These are phyloP conservation scores for Isoperla grammatica DNA, from an alignment of 2,888 invertebrate genomes.

Conservation along the genomic window DNA sequence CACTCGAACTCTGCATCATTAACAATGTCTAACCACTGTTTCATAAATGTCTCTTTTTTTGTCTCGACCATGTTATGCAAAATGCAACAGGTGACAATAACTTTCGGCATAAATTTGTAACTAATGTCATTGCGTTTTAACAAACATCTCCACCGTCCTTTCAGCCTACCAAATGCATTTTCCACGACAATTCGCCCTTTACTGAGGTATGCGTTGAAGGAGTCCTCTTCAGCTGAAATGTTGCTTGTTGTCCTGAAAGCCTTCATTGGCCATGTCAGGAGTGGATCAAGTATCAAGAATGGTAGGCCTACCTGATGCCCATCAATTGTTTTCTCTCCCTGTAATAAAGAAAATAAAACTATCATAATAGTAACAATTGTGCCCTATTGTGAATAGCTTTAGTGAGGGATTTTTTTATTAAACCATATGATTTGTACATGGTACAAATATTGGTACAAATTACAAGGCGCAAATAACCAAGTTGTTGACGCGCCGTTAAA, in stretches of 20 bases:
- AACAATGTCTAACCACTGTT: no score
- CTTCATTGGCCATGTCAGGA: slow-evolving; percentile 34
- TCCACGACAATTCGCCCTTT: slow-evolving; percentile 32
- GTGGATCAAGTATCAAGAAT: slow-evolving; percentile 32
- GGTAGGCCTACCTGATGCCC: slow-evolving; percentile 28
- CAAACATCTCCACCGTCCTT: slow-evolving; percentile 34
- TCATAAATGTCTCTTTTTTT: slow-evolving; percentile 26
- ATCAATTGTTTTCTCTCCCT: slow-evolving; percentile 14
- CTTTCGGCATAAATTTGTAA: slow-evolving; percentile 31
- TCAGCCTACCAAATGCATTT: slow-evolving; percentile 36
- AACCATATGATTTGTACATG: no score
- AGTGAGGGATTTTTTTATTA: no score
- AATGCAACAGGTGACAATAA: slow-evolving; percentile 34
- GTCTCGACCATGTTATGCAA: slow-evolving; percentile 33
- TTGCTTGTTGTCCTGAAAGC: slow-evolving; percentile 25
- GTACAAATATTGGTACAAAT: no score
- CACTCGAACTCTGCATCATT: no score
- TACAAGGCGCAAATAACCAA: no score
- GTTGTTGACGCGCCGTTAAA: no score
- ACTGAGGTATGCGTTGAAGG: slow-evolving; percentile 32
- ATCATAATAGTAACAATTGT: no score
- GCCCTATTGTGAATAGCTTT: no score
- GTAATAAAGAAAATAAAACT: neutral
- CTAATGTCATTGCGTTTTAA: slow-evolving; percentile 32
- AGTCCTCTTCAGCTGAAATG: slow-evolving; percentile 30